Evolutionary conservation across 2,888 invertebrate species (phyloP).

Genomic region (Caenorhabditis japonica): DNA sequence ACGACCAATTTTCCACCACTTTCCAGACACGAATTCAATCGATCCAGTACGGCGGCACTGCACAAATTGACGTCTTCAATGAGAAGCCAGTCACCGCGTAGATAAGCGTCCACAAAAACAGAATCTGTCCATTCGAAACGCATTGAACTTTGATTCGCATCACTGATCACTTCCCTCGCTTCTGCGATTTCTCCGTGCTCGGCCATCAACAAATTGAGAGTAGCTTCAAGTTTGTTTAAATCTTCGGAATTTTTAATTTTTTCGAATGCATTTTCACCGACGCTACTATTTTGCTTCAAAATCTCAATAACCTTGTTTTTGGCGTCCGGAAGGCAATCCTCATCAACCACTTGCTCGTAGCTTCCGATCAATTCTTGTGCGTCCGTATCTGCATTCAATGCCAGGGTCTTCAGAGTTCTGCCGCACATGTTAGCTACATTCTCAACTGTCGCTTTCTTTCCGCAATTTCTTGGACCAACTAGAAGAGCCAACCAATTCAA

Average conservation of each 20-base stretch:
- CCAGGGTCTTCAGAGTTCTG: constrained; percentile 84
- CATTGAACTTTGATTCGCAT: constrained; percentile 58
- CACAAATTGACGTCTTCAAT: constrained; percentile 79
- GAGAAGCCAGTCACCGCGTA: constrained; percentile 79
- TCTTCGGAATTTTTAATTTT: constrained; percentile 29
- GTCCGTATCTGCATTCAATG: constrained; percentile 92
- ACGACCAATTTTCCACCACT: constrained; percentile 90
- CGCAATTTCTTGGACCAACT: constrained; percentile 84
- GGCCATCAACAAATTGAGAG: constrained; percentile 34
- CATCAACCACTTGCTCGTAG: constrained; percentile 88
- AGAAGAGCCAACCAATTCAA: constrained; percentile 93
- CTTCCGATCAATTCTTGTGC: constrained; percentile 94
- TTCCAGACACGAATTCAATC: constrained; percentile 94
- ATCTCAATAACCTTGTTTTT: constrained; percentile 30
- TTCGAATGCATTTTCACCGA: constrained; percentile 4
- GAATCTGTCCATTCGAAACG: constrained; percentile 80
- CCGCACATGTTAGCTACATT: constrained; percentile 86
- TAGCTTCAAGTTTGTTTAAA: constrained; percentile 47
- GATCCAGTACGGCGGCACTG: constrained; percentile 92
- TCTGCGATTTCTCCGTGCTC: constrained; percentile 18
- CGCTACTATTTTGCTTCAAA: constrained; percentile 7
- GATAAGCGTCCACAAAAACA: constrained; percentile 78
- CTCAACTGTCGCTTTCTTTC: constrained; percentile 86
- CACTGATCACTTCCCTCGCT: constrained; percentile 30
- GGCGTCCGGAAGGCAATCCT: constrained; percentile 37